phyloP scores from a whole-genome alignment of 2,797 vertebrate genomes.

The Pseudotriccus pelzelni region DNA sequence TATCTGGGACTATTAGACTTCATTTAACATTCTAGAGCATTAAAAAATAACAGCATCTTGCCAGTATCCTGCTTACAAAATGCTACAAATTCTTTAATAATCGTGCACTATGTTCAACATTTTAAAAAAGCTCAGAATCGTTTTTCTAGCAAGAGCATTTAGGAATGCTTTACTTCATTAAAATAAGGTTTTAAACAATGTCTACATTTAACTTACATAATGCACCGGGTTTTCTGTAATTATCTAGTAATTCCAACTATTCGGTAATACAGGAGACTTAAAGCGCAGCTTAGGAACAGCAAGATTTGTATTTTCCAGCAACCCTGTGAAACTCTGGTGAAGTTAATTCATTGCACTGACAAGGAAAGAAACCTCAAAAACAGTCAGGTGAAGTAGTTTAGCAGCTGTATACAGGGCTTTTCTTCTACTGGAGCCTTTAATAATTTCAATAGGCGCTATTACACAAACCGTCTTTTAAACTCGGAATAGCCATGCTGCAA shows the following conservation, averaged over 20 bases:
- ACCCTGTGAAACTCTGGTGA: background rate
- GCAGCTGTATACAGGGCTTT: background rate
- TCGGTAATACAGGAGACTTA: constrained; percentile 40
- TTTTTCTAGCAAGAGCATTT: background rate
- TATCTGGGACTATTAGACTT: background rate
- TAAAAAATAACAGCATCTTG: background rate
- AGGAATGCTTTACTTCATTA: constrained; percentile 3
- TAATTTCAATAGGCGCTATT: background rate
- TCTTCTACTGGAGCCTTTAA: background rate
- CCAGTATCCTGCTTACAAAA: background rate
- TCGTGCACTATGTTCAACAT: background rate
- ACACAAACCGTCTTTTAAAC: background rate
- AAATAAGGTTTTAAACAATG: constrained; percentile 12
- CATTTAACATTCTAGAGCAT: constrained; percentile 10
- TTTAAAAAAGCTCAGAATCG: background rate
- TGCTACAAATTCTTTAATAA: background rate
- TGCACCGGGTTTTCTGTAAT: constrained; percentile 8
- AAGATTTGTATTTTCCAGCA: constrained; percentile 17
- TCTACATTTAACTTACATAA: constrained; percentile 43
- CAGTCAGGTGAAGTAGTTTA: background rate
- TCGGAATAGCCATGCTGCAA: background rate
- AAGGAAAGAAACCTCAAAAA: constrained; percentile 5
- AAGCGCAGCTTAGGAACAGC: background rate
- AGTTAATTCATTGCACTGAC: constrained; percentile 4
- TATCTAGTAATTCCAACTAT: constrained; percentile 36